Evolutionary conservation across 2,888 invertebrate species (phyloP).

Genomic region (Xiphydria camelus): DNA sequence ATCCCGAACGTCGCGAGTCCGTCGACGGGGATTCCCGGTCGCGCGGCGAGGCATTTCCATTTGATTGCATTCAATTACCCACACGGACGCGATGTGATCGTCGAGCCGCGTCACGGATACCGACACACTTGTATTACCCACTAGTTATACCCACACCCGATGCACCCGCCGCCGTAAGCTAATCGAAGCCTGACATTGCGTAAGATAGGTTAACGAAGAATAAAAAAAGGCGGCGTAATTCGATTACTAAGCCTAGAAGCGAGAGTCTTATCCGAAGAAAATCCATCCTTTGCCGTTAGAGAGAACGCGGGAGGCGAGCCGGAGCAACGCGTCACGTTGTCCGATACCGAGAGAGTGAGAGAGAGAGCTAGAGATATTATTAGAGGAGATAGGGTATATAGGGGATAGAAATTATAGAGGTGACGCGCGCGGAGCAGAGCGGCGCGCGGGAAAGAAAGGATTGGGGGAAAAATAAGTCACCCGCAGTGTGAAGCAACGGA

Average conservation of each 20-base stretch:
- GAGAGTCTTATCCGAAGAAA: conserved; percentile 15
- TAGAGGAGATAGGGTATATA: too few relatives aligned
- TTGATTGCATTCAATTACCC: too few relatives aligned
- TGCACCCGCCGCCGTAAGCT: conserved; percentile 15
- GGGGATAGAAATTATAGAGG: too few relatives aligned
- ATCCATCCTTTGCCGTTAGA: conserved; percentile 15
- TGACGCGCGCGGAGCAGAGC: too few relatives aligned
- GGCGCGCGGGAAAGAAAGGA: conserved; percentile 1
- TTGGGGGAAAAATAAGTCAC: conserved; percentile 3
- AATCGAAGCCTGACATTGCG: conserved; percentile 18
- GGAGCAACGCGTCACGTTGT: too few relatives aligned
- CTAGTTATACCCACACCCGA: too few relatives aligned
- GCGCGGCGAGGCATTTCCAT: too few relatives aligned
- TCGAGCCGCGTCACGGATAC: too few relatives aligned
- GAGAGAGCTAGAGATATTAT: background rate
- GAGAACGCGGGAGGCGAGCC: background rate
- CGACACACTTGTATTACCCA: too few relatives aligned
- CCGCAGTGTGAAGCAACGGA: conserved; percentile 19
- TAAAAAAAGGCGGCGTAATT: conserved; percentile 8
- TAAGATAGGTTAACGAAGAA: conserved; percentile 11
- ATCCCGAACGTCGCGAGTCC: too few relatives aligned
- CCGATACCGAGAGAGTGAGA: background rate
- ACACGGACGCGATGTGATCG: too few relatives aligned
- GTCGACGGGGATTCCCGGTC: too few relatives aligned
- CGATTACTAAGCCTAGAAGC: conserved; percentile 18